phyloP scores from a whole-genome alignment of 2,113 vertebrate species.

The Genyomyrus donnyi region DNA sequence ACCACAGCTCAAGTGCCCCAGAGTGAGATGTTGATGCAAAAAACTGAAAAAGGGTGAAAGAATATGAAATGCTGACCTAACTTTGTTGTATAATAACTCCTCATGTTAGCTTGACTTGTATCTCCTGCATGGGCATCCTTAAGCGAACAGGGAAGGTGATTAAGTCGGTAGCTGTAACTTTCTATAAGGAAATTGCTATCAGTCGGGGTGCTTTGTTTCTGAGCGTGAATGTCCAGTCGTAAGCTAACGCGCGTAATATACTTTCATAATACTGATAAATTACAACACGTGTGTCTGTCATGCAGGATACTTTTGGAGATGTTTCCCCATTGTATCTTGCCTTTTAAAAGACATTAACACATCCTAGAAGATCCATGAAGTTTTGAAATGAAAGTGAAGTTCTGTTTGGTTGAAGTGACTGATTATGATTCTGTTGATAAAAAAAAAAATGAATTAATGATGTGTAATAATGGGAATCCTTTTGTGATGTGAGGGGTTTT shows the following conservation, averaged over 20 bases:
- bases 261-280: background rate
- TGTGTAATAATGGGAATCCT: background rate
- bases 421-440: background rate
- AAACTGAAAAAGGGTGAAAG: conserved; percentile 52
- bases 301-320: background rate
- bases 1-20: background rate
- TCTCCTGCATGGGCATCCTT: conserved; percentile 52
- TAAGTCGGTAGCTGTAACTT: conserved; percentile 12
- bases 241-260: conserved; percentile 10
- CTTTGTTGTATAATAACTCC: conserved; percentile 40
- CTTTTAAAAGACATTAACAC: background rate
- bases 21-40: conserved; percentile 1
- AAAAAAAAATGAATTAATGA: background rate
- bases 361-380: background rate
- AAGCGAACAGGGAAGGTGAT: conserved; percentile 29
- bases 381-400: background rate
- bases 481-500: background rate
- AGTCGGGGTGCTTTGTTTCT: conserved; percentile 13
- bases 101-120: conserved; percentile 34
- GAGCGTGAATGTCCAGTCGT: conserved; percentile 53
- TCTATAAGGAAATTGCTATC: background rate
- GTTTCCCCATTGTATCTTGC: background rate
- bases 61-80: conserved; percentile 51
- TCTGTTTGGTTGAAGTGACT: background rate
- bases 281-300: background rate